Evolutionary conservation across 2,888 invertebrate species (phyloP).

Genomic region (Meghimatium bilineatum): DNA sequence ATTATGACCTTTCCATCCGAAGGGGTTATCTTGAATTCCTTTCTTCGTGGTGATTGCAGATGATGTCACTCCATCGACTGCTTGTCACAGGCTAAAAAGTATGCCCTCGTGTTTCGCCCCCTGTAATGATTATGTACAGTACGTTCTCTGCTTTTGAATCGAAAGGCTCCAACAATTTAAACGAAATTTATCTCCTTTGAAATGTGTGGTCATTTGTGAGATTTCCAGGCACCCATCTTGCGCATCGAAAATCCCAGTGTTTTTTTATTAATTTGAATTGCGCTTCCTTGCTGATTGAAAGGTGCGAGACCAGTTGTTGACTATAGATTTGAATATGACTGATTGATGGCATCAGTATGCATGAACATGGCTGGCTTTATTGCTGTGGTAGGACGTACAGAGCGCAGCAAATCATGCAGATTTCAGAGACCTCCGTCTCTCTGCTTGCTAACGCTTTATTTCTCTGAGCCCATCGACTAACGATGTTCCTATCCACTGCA

Average conservation of each 20-base stretch:
- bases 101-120: not conserved
- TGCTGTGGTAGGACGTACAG: not conserved
- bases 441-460: not conserved
- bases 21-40: too few species aligned
- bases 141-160: not conserved
- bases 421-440: not conserved
- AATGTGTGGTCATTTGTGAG: too few species aligned
- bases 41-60: too few species aligned
- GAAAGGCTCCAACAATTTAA: not conserved
- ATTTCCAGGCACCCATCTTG: too few species aligned
- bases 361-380: not conserved
- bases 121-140: not conserved
- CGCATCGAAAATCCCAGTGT: too few species aligned
- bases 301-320: not conserved
- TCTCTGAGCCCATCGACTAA: not conserved
- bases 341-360: not conserved
- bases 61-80: too few species aligned
- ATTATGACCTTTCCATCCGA: too few species aligned
- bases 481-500: not conserved
- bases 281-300: not conserved
- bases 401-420: not conserved
- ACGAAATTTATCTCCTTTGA: not conserved
- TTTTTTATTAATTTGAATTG: too few species aligned
- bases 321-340: not conserved
- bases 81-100: not conserved